A percentile compares a stretch with the other conserved stretches of the same genome.
phyloP scores from a whole-genome alignment of 2,888 invertebrate genomes.

The Eristalinus sepulchralis region DNA sequence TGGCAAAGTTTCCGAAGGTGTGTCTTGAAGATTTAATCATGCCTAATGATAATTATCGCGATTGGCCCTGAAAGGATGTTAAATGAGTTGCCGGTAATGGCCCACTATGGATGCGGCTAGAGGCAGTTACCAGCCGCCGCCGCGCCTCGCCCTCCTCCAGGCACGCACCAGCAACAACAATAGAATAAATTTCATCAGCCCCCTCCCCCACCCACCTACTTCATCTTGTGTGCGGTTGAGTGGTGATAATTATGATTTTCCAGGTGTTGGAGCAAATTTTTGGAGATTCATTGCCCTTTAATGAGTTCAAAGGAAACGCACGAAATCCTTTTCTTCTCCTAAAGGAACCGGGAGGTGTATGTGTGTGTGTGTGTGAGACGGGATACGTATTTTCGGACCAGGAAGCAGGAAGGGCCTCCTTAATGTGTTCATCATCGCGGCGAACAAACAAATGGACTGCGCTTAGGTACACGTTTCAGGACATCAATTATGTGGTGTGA shows the following conservation, averaged over 20 bases:
- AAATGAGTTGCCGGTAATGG: constrained; percentile 34
- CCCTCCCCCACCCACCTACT: not conserved
- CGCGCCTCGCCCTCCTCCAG: too few relatives aligned
- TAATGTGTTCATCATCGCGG: constrained; percentile 14
- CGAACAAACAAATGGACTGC: not conserved
- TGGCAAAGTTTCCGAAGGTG: not conserved
- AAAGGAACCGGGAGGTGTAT: not conserved
- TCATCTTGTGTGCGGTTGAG: constrained; percentile 29
- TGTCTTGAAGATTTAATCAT: constrained; percentile 20
- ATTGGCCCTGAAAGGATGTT: constrained; percentile 26
- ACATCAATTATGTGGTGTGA: not conserved
- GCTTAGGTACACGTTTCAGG: not conserved
- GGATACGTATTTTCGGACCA: constrained; percentile 5
- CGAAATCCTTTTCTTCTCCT: constrained; percentile 8
- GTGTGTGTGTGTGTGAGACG: not conserved
- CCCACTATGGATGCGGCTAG: not conserved
- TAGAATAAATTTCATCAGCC: not conserved
- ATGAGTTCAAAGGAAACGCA: constrained; percentile 37
- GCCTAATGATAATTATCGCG: constrained; percentile 34
- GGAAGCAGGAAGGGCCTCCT: not conserved
- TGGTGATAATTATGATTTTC: constrained; percentile 40
- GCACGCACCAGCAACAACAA: not conserved
- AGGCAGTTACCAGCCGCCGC: not conserved
- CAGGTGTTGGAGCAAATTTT: constrained; percentile 41
- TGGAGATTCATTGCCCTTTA: constrained; percentile 28